phyloP scores from a whole-genome alignment of 2,113 vertebrate genomes.

The Tinamus guttatus region DNA sequence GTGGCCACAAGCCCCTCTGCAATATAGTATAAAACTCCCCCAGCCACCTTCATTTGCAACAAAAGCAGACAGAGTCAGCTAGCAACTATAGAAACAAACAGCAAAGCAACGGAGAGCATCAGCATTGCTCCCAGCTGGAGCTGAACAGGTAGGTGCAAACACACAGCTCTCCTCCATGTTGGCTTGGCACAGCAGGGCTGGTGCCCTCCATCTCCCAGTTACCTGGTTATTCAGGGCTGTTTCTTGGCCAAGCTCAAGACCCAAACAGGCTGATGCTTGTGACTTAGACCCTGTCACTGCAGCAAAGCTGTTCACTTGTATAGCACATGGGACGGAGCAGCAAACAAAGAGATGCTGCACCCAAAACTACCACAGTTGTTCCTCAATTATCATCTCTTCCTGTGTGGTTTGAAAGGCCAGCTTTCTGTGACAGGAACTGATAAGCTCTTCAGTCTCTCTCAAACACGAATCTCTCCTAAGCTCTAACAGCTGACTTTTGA shows the following conservation, averaged over 20 bases:
- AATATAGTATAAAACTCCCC: fast-evolving
- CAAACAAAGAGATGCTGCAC: neutral
- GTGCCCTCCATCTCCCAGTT: fast-evolving
- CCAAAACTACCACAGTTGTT: neutral
- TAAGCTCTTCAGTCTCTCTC: constrained; percentile 5
- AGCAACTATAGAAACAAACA: neutral
- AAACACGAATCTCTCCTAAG: constrained; percentile 7
- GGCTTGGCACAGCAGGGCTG: neutral
- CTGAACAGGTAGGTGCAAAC: neutral
- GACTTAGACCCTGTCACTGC: neutral
- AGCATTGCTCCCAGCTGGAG: neutral
- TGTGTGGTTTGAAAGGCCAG: neutral
- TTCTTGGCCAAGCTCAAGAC: neutral
- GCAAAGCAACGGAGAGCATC: neutral
- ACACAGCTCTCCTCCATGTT: neutral
- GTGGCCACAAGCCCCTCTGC: neutral
- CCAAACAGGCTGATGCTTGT: neutral
- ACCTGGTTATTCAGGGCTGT: constrained; percentile 5
- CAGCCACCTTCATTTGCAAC: neutral
- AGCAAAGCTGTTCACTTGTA: neutral
- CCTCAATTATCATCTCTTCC: neutral
- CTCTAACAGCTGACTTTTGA: constrained; percentile 16
- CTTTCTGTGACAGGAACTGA: constrained; percentile 9
- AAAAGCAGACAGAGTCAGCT: neutral
- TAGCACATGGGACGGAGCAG: neutral